These are phyloP conservation scores for Halocaridina rubra DNA, from an alignment of 2,888 invertebrate species.

Conservation along the genomic window DNA sequence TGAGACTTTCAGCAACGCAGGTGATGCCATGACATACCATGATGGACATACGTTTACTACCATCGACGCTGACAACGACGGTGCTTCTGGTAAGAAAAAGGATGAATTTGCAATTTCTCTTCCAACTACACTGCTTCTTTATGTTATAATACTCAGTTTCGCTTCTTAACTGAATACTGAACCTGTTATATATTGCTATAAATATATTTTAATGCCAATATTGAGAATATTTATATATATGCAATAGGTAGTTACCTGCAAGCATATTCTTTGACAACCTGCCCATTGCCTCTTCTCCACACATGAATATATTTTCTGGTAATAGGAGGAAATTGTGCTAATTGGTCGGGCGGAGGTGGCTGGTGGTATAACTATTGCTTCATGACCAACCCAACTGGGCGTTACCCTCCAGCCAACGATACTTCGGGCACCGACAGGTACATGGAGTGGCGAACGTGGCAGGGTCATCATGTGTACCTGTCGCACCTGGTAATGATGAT, in stretches of 20 bases:
- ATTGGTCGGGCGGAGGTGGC: conserved; percentile 60
- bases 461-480: conserved; percentile 59
- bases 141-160: too few relatives aligned
- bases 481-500: conserved; percentile 51
- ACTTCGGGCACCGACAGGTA: conserved; percentile 34
- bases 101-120: too few relatives aligned
- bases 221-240: too few relatives aligned
- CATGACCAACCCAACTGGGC: conserved; percentile 59
- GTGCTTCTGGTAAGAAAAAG: conserved; percentile 42
- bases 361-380: conserved; percentile 63
- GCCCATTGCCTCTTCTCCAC: too few relatives aligned
- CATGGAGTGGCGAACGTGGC: conserved; percentile 61
- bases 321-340: conserved; percentile 56
- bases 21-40: conserved; percentile 89
- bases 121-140: too few relatives aligned
- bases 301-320: neutral
- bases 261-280: too few relatives aligned
- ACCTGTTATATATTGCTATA: too few relatives aligned
- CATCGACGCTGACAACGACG: conserved; percentile 88
- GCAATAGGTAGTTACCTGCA: too few relatives aligned
- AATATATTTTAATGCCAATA: neutral
- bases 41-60: conserved; percentile 92
- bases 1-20: conserved; percentile 81
- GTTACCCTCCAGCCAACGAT: conserved; percentile 42
- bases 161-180: too few relatives aligned